phyloP scores from a whole-genome alignment of 2,797 vertebrate genomes.

The Karalla daura region DNA sequence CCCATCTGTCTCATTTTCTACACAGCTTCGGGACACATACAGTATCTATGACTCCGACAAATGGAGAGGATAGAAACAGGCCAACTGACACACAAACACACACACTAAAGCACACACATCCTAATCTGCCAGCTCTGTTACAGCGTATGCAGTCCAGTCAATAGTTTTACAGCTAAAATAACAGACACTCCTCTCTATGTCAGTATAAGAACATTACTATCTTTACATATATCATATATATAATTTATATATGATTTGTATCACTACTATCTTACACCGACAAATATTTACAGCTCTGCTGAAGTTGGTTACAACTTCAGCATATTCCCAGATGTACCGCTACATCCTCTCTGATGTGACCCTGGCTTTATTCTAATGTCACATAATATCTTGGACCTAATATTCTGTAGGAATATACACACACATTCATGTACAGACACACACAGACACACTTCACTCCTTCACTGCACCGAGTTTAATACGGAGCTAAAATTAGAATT shows the following conservation, averaged over 20 bases:
- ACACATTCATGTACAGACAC: too few species aligned
- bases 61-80: slow-evolving; percentile 1
- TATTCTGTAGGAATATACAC: neutral
- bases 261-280: neutral
- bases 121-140: slow-evolving; percentile 29
- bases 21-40: slow-evolving; percentile 21
- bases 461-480: neutral
- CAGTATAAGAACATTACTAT: too few species aligned
- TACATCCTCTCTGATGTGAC: slow-evolving; percentile 13
- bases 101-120: slow-evolving; percentile 13
- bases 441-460: neutral
- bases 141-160: slow-evolving; percentile 21
- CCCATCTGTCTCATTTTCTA: slow-evolving; percentile 32
- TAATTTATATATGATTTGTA: too few species aligned
- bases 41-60: slow-evolving; percentile 29
- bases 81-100: slow-evolving; percentile 4
- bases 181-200: neutral
- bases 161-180: slow-evolving; percentile 25
- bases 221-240: too few species aligned
- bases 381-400: neutral
- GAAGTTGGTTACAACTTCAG: slow-evolving; percentile 31
- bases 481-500: neutral
- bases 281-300: slow-evolving; percentile 31
- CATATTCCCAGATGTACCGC: slow-evolving; percentile 21
- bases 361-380: slow-evolving; percentile 6